Base-by-base conservation (phyloP, 2,888 invertebrate genomes). In the Amphimallon solstitiale region DNA sequence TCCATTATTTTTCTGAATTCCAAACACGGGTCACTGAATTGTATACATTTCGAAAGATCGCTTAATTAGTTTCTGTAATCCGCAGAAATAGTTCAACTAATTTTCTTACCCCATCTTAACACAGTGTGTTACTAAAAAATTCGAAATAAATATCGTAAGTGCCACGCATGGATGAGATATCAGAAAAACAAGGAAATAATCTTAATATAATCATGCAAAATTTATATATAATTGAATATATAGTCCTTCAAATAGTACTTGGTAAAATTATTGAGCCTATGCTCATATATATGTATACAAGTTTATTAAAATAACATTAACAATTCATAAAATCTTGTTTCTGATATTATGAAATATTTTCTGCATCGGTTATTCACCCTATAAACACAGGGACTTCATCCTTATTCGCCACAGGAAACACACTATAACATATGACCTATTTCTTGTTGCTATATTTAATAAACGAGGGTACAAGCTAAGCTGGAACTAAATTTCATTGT, bases 361-460 rank as follows among this genome's bases (percentile, higher is more conserved):
- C 19, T 54, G n/a, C 54, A 12, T 21, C 38, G 54, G 54, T 54
- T 54, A 54, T 54, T 54, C 54, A 54, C 54, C 54, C 19, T 38
- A 38, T 21, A 54, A 38, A 19, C 35, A 29, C 15, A 49, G 17
- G n/a, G n/a, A 17, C 38, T 37, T 54, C 38, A 40, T 54, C 38
- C 40, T 17, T 54, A 38, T 54, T 38, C 19, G 54, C 21, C 37
- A 37, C 54, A 54, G 38, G 40, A 54, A 54, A 54, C 34, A 14
- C 29, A 23, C 23, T 38, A 38, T 54, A 54, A 37, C 54, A 54
- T 54, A 21, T 54, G 54, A 54, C 54, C 54, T 54, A 54, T 54
- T 54, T 54, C 54, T 54, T 54, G 54, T 38, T 54, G 19, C 54
- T 54, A 54, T 54, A 38, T 54, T 54, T 54, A 54, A 54, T 54